Conservation (phyloP, 1,140 invertebrate genomes). For the Drosophila truncata region DNA sequence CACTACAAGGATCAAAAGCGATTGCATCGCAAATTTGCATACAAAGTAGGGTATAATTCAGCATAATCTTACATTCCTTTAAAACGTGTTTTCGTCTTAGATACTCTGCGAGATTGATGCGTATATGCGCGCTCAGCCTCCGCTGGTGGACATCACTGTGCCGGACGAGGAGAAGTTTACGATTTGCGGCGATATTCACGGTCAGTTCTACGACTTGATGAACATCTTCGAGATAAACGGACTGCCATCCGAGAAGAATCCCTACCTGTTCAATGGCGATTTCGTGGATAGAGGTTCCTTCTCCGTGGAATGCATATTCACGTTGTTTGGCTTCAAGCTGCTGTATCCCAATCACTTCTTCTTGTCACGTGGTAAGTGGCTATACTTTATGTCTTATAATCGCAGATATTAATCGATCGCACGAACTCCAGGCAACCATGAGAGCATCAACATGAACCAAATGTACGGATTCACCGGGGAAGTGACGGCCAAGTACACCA, state of each 20-base stretch:
- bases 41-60: slow-evolving; percentile 89
- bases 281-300: slow-evolving; percentile 99
- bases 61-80: background rate
- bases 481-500: slow-evolving; percentile 97
- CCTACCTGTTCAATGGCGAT: slow-evolving; percentile 92
- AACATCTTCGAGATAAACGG: slow-evolving; percentile 99
- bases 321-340: slow-evolving; percentile 98
- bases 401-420: background rate
- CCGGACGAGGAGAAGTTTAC: slow-evolving; percentile 97
- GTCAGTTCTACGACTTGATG: slow-evolving; percentile 99
- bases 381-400: background rate
- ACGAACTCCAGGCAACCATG: slow-evolving; percentile 95
- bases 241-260: slow-evolving; percentile 96
- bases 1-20: slow-evolving; percentile 97
- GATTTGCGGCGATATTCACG: slow-evolving; percentile 99
- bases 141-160: slow-evolving; percentile 95
- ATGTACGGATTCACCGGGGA: slow-evolving; percentile 99
- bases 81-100: slow-evolving; percentile 86
- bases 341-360: slow-evolving; percentile 99
- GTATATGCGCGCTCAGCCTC: slow-evolving; percentile 93
- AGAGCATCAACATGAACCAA: slow-evolving; percentile 99
- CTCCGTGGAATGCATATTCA: slow-evolving; percentile 99
- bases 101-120: slow-evolving; percentile 96
- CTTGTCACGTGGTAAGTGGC: slow-evolving; percentile 95
- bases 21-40: slow-evolving; percentile 98